Evolutionary conservation across 92 coral and sea anemone species (phyloP).

Genomic region (Parazoanthus atlanticus): DNA sequence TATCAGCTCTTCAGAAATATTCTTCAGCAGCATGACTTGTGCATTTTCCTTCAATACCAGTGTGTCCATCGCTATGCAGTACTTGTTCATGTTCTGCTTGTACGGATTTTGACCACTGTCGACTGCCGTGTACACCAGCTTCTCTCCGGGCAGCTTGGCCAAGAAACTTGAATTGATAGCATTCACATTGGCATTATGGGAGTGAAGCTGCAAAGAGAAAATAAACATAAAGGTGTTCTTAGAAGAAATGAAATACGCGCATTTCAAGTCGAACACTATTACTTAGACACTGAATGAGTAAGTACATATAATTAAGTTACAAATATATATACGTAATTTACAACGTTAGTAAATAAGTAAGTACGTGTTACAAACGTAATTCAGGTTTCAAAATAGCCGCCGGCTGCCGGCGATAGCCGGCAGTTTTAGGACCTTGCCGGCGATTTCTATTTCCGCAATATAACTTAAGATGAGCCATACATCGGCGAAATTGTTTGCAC

Average conservation of each 20-base stretch:
- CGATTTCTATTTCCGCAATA: too few species aligned
- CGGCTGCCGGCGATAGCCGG: too few species aligned
- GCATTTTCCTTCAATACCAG: conserved; percentile 62
- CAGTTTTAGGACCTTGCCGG: too few species aligned
- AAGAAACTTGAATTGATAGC: conserved; percentile 52
- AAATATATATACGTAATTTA: too few species aligned
- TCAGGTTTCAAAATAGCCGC: too few species aligned
- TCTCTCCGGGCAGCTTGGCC: conserved; percentile 48
- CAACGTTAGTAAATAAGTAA: too few species aligned
- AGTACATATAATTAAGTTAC: too few species aligned
- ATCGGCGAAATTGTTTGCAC: too few species aligned
- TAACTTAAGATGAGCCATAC: too few species aligned
- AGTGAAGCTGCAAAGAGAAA: conserved; percentile 55
- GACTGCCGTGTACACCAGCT: conserved; percentile 50
- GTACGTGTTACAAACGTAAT: too few species aligned
- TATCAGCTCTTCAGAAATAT: conserved; percentile 59
- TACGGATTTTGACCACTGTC: conserved; percentile 60
- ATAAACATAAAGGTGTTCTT: background rate
- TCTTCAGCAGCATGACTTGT: conserved; percentile 69
- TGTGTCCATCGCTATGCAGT: conserved; percentile 66
- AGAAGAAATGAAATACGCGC: too few species aligned
- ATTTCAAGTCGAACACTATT: background rate
- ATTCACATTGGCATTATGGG: conserved; percentile 63
- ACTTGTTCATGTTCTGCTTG: conserved; percentile 58
- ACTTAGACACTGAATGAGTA: background rate